Evolutionary conservation across 2,888 invertebrate genomes (phyloP), one percentile per base, ranked within the genome.

Genomic region (Caenorhabditis doughertyi): DNA sequence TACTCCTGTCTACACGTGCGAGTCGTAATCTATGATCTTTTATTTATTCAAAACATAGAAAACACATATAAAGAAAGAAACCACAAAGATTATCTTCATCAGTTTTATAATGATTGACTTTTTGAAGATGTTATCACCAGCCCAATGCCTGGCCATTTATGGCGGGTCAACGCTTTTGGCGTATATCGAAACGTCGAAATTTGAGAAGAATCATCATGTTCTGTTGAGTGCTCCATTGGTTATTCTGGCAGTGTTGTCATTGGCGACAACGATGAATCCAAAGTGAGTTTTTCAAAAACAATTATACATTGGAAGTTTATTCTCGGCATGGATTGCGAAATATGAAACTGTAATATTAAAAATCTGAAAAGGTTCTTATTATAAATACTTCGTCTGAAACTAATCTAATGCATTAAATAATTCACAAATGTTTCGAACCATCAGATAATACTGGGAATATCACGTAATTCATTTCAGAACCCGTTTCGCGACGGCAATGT

Each of bases 211-310:
- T 16, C 74, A 81, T 25, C 64, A 70, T 35, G 51, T 81, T 11
- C 72, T 85, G n/a, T 51, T 81, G 9, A 68, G 80, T n/a, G 62
- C 76, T 23, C 85, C 85, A n/a, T 23, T 82, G 32, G 62, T 83
- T 3, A 68, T 84, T 8, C 70, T 85, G 11, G 29, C 84, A 0
- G 1, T 81, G 1, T 68, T 84, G 55, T 84, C 85, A 29, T 49
- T 84, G 13, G 58, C 79, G 21, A 83, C 84, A 1, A 82, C 81
- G 0, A 82, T 81, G 81, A 74, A 76, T 81, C 76, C 81, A 39
- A 81, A 81, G 80, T 80, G 29, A 62, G 67, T 53, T 29, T 42
- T 44, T 47, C 42, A n/a, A n/a, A n/a, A n/a, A n/a, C n/a, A n/a
- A n/a, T n/a, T n/a, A n/a, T n/a, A n/a, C n/a, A n/a, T n/a, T n/a